phyloP scores from a whole-genome alignment of 2,888 invertebrate genomes.

The Leucophenga montana region DNA sequence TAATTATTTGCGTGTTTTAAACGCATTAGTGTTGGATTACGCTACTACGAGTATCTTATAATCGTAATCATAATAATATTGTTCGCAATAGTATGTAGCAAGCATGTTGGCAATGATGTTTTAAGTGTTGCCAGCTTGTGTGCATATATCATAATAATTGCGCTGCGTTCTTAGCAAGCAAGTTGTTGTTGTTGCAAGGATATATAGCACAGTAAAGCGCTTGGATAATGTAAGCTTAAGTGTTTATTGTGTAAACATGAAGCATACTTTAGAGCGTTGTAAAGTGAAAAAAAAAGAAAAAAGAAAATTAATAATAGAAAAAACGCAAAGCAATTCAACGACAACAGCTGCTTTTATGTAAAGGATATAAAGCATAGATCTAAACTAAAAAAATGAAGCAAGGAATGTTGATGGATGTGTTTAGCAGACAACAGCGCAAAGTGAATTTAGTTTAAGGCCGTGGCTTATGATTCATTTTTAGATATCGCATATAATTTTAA shows the following conservation, averaged over 20 bases:
- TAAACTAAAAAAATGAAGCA: too few species aligned
- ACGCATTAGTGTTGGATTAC: neutral
- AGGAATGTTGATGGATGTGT: too few species aligned
- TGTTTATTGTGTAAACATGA: constrained; percentile 40
- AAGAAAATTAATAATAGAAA: neutral
- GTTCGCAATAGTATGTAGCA: neutral
- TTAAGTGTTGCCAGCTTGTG: neutral
- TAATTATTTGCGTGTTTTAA: constrained; percentile 11
- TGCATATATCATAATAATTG: constrained; percentile 53
- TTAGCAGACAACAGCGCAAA: too few species aligned
- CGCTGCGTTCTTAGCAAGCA: constrained; percentile 35
- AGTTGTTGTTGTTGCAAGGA: too few species aligned
- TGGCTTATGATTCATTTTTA: constrained; percentile 6
- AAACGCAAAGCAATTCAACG: too few species aligned
- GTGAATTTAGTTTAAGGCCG: too few species aligned
- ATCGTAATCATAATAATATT: neutral
- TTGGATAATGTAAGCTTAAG: constrained; percentile 43
- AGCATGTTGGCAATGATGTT: neutral
- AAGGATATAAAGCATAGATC: too few species aligned
- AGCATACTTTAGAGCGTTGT: constrained; percentile 35
- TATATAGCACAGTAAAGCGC: neutral
- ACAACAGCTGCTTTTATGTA: too few species aligned
- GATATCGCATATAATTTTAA: neutral
- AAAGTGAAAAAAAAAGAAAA: too few species aligned
- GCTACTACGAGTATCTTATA: too few species aligned